Base-by-base conservation (phyloP, 2,888 invertebrate genomes). In the Drosophila demipolita region DNA sequence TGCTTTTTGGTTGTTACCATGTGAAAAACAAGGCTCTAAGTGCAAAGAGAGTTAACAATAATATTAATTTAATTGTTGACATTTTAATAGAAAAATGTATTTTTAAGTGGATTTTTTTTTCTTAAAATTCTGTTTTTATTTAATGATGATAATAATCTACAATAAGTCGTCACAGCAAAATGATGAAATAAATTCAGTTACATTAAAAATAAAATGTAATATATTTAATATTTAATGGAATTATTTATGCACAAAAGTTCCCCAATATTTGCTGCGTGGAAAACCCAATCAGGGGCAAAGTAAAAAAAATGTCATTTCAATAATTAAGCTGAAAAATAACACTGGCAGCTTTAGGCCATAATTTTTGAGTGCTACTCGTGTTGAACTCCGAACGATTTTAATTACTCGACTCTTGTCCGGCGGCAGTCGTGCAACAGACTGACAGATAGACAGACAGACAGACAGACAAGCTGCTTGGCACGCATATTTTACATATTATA, bases 401-500 rank as follows among this genome's bases (percentile, higher is more conserved):
- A 78, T 80, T 78, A 78, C 68, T 66, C 63, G 57, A 42, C 64
- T 29, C 52, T 54, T 45, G 61, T 32, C 66, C 62, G 54, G 42
- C 58, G 66, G 49, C 66, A 77, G 62, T 60, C 53, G 73, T 66
- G 55, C 55, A 48, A 54, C 57, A 45, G 11, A 32, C 40, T 45
- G 42, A 52, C 40, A 49, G 42, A 52, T 11, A 1, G 17, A 15
- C 33, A 8, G 35, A 4, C 26, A 12, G 23, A 54, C 29, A 45
- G 52, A 55, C 11, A 1, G 20, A 9, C 42, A 20, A 23, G 66
- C 35, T 35, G 49, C 42, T 72, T 58, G 66, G 63, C 68, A 60
- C 58, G 70, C 74, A 60, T 69, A 75, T 77, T 89, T 78, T 75
- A 83, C 88, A 83, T 87, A 83, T 81, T 78, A 68, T 82, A 75